A percentile compares a stretch with the other conserved stretches of the same genome.
Conservation (phyloP, 2,797 vertebrate species). For the Taeniopygia guttata region DNA sequence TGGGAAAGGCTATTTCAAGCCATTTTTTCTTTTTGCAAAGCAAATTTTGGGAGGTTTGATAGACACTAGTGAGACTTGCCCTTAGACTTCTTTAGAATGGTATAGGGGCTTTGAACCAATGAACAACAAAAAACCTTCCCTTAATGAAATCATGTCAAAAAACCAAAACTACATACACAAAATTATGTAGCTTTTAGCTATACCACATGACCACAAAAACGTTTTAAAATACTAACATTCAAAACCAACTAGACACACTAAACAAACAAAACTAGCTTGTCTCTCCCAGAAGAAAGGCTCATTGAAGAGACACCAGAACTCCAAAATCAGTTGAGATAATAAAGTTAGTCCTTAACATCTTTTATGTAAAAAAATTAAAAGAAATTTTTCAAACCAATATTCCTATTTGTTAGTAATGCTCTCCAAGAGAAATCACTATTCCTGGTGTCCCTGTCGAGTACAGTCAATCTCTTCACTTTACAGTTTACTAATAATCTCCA, state of each 20-base stretch:
- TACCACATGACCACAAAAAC: fast-evolving
- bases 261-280: neutral
- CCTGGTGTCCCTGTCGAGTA: neutral
- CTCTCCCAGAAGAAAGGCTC: neutral
- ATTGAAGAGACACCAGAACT: neutral
- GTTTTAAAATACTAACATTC: neutral
- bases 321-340: neutral
- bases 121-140: neutral
- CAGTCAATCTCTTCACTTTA: neutral
- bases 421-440: neutral
- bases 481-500: neutral
- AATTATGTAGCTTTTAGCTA: neutral
- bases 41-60: neutral
- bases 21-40: neutral
- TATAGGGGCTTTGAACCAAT: neutral
- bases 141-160: neutral
- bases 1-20: neutral
- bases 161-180: fast-evolving
- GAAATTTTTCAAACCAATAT: neutral
- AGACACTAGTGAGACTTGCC: neutral
- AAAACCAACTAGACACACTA: neutral
- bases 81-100: neutral
- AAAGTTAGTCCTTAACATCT: neutral
- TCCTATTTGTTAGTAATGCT: neutral
- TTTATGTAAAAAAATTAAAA: neutral